A percentile compares a stretch with the other conserved stretches of the same genome.
Conservation (phyloP, 2,797 vertebrate genomes). For the Microctenopoma lineatum region DNA sequence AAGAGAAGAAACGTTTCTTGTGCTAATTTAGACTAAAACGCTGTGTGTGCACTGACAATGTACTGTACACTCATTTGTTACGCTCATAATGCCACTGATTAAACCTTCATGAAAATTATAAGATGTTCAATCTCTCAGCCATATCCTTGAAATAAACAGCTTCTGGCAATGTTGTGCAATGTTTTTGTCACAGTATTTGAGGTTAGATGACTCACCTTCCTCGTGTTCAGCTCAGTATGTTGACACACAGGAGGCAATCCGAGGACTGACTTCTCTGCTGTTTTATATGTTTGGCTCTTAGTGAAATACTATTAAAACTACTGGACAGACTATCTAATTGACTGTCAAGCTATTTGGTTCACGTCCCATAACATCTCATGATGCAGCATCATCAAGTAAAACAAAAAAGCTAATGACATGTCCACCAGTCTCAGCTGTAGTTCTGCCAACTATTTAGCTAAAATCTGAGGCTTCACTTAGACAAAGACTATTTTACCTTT, state of each 20-base stretch:
- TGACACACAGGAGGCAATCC: not conserved
- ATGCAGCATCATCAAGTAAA: not conserved
- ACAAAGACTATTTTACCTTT: no score
- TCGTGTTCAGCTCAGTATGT: no score
- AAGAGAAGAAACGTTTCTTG: not conserved
- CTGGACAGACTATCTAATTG: not conserved
- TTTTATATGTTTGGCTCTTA: not conserved
- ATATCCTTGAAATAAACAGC: not conserved
- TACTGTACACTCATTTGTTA: not conserved
- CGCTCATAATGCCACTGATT: not conserved
- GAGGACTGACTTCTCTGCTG: not conserved
- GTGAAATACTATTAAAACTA: not conserved
- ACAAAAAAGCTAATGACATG: not conserved
- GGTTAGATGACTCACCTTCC: no score
- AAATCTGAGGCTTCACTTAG: no score
- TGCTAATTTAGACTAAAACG: conserved; percentile 2
- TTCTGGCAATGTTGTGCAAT: not conserved
- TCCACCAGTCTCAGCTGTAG: not conserved
- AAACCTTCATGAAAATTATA: not conserved
- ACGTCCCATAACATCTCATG: not conserved
- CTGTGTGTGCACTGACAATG: not conserved
- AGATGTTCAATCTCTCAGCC: not conserved
- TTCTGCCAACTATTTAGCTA: not conserved
- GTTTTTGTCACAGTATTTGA: not conserved
- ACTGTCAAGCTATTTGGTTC: not conserved